Conservation (phyloP, 2,113 vertebrate species). For the human (Homo sapiens) region GRCh38 chr1:9194001-9194500, state of each 20-base stretch:
- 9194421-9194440: neutral
- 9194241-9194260: fast-evolving
- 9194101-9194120: neutral
- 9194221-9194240: neutral
- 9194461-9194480: neutral
- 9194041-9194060: neutral
- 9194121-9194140: neutral
- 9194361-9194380: neutral
- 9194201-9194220: neutral
- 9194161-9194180: neutral
- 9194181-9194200: neutral
- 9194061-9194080: neutral
- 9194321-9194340: neutral
- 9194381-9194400: neutral
- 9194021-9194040: neutral
- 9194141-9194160: neutral
- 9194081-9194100: neutral
- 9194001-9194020: neutral
- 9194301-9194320: fast-evolving
- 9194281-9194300: fast-evolving
- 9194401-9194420: neutral
- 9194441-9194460: neutral
- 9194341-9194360: neutral
- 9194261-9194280: neutral
- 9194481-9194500: neutral